These are phyloP conservation scores for Chrysemys picta DNA, from an alignment of 2,113 vertebrate genomes.

Conservation along the genomic window DNA sequence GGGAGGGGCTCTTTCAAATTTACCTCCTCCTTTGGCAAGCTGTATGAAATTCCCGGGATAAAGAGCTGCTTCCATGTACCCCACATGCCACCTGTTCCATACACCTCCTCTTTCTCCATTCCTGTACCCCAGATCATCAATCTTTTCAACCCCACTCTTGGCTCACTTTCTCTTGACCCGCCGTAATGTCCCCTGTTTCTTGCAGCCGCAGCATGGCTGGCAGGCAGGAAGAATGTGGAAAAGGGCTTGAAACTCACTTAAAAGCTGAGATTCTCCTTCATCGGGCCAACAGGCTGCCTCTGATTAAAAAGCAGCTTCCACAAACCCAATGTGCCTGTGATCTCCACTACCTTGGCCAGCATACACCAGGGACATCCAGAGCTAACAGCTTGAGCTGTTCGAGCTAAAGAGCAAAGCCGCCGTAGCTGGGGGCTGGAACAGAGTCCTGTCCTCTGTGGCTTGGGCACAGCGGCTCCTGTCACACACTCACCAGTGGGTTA, in stretches of 20 bases:
- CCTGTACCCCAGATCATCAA: background rate
- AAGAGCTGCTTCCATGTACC: background rate
- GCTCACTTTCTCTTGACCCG: background rate
- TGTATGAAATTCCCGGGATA: background rate
- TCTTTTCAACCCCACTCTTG: background rate
- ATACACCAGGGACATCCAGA: accelerated
- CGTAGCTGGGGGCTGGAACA: background rate
- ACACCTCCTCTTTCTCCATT: background rate
- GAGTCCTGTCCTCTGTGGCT: background rate
- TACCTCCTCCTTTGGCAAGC: background rate
- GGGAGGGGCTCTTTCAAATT: background rate
- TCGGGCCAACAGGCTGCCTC: background rate
- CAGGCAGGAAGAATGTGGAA: background rate
- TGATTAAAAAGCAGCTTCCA: background rate
- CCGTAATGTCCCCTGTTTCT: background rate
- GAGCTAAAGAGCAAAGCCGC: background rate
- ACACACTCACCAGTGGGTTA: background rate
- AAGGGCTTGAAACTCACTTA: background rate
- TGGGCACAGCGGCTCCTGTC: background rate
- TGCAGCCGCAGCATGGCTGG: background rate
- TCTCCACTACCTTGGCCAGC: background rate
- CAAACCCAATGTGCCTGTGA: background rate
- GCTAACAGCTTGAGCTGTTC: background rate
- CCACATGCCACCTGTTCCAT: too few relatives aligned
- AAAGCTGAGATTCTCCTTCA: background rate